Percentiles rank a stretch among this genome's conserved stretches.
phyloP scores from a whole-genome alignment of 2,113 vertebrate species.

The Carlito syrichta region DNA sequence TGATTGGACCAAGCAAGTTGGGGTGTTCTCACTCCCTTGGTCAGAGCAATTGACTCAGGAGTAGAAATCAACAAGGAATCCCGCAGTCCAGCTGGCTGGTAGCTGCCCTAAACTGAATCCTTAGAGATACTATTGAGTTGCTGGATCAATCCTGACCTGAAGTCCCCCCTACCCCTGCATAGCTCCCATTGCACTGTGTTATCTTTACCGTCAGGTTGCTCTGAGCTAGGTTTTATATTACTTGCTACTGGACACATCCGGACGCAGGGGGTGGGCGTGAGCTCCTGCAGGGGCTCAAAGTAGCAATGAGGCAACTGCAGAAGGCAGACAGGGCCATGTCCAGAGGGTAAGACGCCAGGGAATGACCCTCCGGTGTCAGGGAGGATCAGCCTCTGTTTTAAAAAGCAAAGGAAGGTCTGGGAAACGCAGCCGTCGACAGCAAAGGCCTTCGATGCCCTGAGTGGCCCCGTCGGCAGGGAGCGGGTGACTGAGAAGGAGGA shows the following conservation, averaged over 20 bases:
- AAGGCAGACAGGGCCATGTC: constrained; percentile 67
- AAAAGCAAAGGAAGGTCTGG: constrained; percentile 60
- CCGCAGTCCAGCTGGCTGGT: neutral
- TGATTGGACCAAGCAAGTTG: neutral
- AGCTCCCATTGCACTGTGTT: neutral
- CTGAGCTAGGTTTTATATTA: neutral
- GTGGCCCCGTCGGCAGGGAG: fast-evolving
- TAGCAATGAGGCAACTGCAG: constrained; percentile 56
- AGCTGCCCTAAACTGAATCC: neutral
- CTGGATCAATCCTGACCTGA: constrained; percentile 40
- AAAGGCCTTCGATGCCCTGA: fast-evolving
- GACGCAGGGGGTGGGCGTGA: neutral
- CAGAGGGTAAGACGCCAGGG: constrained; percentile 57
- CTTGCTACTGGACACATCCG: neutral
- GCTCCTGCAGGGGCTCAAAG: neutral
- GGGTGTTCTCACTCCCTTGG: neutral
- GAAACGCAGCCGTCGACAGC: constrained; percentile 21
- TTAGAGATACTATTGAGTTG: neutral
- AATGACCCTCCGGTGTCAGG: constrained; percentile 10
- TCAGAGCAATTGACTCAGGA: neutral
- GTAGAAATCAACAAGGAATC: neutral
- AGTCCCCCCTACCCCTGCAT: neutral
- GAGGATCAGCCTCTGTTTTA: constrained; percentile 32
- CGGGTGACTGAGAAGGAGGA: fast-evolving
- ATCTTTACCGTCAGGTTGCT: neutral